phyloP scores from a whole-genome alignment of 2,113 vertebrate genomes.

The Trichechus manatus region DNA sequence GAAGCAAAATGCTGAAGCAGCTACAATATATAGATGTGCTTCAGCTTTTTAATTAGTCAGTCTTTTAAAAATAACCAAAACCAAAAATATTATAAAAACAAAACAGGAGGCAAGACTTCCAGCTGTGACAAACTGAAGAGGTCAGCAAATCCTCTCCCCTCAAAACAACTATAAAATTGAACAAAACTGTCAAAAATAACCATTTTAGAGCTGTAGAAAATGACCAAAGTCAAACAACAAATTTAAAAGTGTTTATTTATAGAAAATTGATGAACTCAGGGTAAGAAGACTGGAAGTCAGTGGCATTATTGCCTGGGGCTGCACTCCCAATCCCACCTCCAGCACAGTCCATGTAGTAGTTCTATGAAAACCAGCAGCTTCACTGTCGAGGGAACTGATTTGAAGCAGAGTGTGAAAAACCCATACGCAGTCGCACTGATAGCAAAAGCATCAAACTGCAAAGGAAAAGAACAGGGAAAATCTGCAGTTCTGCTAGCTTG shows the following conservation, averaged over 20 bases:
- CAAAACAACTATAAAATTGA: constrained; percentile 42
- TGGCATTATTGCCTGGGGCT: background rate
- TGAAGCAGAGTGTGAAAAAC: constrained; percentile 21
- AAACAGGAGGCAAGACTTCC: constrained; percentile 68
- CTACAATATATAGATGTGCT: constrained; percentile 59
- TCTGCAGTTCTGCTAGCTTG: background rate
- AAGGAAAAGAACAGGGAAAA: constrained; percentile 39
- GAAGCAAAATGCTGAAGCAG: constrained; percentile 77
- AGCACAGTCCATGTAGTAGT: background rate
- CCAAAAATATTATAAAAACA: constrained; percentile 68
- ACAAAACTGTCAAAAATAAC: background rate
- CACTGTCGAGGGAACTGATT: background rate
- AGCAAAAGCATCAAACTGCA: constrained; percentile 9
- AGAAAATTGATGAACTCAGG: background rate
- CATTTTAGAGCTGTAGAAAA: constrained; percentile 45
- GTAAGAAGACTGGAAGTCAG: background rate
- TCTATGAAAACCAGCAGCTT: background rate
- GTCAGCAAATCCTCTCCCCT: constrained; percentile 61
- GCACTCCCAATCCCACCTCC: background rate
- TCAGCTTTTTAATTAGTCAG: constrained; percentile 80
- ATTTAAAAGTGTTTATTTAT: constrained; percentile 51
- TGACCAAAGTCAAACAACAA: constrained; percentile 56
- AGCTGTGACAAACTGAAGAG: constrained; percentile 73
- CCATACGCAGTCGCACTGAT: background rate
- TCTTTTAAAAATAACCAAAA: constrained; percentile 78